A percentile compares a stretch with the other conserved stretches of the same genome.
Evolutionary conservation across 2,797 vertebrate species (phyloP).

Genomic region (Setipinna tenuifilis): DNA sequence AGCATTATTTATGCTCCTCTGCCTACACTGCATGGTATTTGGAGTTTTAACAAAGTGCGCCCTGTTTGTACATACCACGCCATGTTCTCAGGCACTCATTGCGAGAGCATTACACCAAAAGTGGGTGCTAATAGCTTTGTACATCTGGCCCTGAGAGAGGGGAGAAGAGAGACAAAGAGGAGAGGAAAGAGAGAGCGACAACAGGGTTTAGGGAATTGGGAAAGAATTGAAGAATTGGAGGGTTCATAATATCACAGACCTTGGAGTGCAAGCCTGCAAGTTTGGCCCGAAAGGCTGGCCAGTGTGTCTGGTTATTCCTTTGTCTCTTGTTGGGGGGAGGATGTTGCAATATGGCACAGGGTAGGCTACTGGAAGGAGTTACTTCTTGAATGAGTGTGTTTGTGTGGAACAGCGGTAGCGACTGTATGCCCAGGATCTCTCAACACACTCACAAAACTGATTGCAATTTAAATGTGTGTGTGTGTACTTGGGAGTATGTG

Average conservation of each 20-base stretch:
- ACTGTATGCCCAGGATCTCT: slow-evolving; percentile 3
- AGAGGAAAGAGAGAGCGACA: neutral
- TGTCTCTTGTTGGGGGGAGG: neutral
- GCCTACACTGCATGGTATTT: too few species aligned
- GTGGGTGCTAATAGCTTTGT: too few species aligned
- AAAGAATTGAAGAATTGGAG: neutral
- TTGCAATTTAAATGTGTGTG: neutral
- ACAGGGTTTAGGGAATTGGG: neutral
- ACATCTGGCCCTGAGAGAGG: too few species aligned
- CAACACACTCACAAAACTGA: slow-evolving; percentile 29
- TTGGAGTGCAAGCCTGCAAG: neutral
- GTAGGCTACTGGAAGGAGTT: neutral
- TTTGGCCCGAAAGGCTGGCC: neutral
- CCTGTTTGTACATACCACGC: too few species aligned
- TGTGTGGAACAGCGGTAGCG: neutral
- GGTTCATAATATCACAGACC: neutral
- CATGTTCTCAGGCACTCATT: too few species aligned
- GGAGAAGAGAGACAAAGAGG: too few species aligned
- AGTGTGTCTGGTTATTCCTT: neutral
- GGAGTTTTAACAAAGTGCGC: too few species aligned
- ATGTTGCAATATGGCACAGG: neutral
- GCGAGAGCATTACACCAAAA: too few species aligned
- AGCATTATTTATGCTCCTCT: too few species aligned
- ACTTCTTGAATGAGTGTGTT: neutral
- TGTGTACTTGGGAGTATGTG: slow-evolving; percentile 34